Conservation (phyloP, 2,888 invertebrate genomes). For the Eupithecia pulchellata region DNA sequence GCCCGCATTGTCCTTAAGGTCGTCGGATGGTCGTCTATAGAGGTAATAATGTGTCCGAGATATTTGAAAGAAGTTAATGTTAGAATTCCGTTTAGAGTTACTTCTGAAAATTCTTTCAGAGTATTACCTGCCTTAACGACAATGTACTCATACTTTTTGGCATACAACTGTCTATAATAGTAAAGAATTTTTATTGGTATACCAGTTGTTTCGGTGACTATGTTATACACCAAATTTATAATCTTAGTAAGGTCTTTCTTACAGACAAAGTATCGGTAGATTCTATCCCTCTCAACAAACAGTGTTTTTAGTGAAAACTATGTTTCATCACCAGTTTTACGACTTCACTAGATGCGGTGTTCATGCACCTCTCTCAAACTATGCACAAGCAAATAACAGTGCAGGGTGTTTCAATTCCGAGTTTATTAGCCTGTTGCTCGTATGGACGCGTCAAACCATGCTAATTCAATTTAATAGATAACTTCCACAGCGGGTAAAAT, state of each 20-base stretch:
- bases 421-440: conserved; percentile 1
- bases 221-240: background rate
- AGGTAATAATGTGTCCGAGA: too few relatives aligned
- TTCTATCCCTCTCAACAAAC: background rate
- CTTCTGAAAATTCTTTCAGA: too few relatives aligned
- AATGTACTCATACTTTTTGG: too few relatives aligned
- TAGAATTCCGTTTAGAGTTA: too few relatives aligned
- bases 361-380: too few relatives aligned
- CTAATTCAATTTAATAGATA: background rate
- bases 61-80: too few relatives aligned
- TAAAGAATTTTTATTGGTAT: too few relatives aligned
- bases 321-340: background rate
- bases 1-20: too few relatives aligned
- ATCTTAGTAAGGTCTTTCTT: background rate
- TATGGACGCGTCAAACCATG: background rate
- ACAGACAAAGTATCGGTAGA: background rate
- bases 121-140: too few relatives aligned
- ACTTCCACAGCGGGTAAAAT: background rate
- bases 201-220: background rate
- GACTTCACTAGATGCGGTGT: too few relatives aligned
- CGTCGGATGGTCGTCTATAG: too few relatives aligned
- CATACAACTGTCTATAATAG: too few relatives aligned
- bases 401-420: background rate
- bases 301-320: background rate
- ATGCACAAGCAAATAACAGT: background rate